These are phyloP conservation scores for Cyanoderma ruficeps DNA, from an alignment of 2,113 vertebrate species.

Conservation along the genomic window DNA sequence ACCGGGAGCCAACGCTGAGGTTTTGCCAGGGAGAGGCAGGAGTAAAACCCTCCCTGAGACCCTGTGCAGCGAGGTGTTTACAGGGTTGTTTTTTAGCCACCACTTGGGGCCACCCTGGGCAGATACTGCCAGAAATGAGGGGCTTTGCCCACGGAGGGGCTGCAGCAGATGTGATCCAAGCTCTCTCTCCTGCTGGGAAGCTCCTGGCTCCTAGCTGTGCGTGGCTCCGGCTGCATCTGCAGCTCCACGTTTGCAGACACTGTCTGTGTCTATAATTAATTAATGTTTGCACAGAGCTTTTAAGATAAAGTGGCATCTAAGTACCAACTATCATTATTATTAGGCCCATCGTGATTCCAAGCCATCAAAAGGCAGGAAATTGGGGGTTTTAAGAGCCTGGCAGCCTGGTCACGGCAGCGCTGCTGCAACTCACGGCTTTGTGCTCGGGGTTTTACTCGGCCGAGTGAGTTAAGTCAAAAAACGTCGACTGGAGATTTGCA, in stretches of 20 bases:
- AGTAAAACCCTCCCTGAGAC: background rate
- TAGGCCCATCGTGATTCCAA: constrained; percentile 23
- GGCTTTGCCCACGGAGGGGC: background rate
- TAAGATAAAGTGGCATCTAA: constrained; percentile 52
- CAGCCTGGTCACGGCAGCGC: background rate
- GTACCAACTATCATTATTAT: constrained; percentile 39
- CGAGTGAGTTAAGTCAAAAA: background rate
- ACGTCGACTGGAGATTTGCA: background rate
- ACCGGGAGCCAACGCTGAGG: background rate
- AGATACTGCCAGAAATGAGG: background rate
- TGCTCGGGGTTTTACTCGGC: background rate
- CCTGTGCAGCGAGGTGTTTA: rapidly evolving
- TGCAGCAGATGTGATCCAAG: background rate
- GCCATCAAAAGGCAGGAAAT: constrained; percentile 50
- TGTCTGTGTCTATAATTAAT: constrained; percentile 51
- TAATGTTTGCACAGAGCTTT: constrained; percentile 52
- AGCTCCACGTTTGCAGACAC: background rate
- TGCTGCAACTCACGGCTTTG: background rate
- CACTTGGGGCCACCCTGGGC: background rate
- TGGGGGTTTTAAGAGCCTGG: constrained; percentile 35
- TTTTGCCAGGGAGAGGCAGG: background rate
- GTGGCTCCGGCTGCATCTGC: background rate
- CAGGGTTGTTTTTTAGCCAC: background rate
- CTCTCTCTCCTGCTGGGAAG: background rate
- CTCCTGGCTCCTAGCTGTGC: background rate